These are phyloP conservation scores for Phyllostomus discolor DNA, from an alignment of 2,113 vertebrate genomes.

Conservation along the genomic window DNA sequence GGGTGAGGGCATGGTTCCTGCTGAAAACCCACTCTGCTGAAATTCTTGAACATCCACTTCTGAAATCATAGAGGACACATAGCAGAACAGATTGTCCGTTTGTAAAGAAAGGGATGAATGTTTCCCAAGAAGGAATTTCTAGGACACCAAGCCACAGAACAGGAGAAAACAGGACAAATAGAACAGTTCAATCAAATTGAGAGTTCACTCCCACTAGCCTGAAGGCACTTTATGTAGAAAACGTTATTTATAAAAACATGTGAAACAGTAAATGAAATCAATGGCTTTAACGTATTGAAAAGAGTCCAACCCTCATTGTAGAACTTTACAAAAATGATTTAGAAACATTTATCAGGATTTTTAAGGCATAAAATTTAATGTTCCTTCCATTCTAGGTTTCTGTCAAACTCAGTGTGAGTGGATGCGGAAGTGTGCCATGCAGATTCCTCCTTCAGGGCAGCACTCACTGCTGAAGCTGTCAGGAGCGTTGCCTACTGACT, in stretches of 20 bases:
- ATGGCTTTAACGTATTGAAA: not conserved
- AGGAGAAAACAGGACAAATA: not conserved
- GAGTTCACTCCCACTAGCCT: not conserved
- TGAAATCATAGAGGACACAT: not conserved
- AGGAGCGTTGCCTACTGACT: not conserved
- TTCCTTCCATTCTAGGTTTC: not conserved
- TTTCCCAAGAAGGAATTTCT: slow-evolving; percentile 29
- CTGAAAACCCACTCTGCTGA: not conserved
- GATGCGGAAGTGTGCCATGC: not conserved
- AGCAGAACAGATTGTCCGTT: not conserved
- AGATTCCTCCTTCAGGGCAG: not conserved
- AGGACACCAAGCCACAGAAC: not conserved
- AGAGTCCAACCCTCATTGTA: not conserved
- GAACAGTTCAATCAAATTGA: not conserved
- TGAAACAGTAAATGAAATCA: slow-evolving; percentile 2
- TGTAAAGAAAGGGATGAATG: not conserved
- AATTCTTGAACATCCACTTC: not conserved
- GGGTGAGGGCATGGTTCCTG: not conserved
- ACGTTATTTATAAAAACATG: not conserved
- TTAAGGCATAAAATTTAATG: not conserved
- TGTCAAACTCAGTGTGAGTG: not conserved
- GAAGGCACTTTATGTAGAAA: not conserved
- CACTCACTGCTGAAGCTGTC: too few relatives aligned
- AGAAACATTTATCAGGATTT: not conserved
- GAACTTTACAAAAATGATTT: not conserved